phyloP scores from a whole-genome alignment of 2,888 invertebrate genomes.

The Polyommatus icarus region DNA sequence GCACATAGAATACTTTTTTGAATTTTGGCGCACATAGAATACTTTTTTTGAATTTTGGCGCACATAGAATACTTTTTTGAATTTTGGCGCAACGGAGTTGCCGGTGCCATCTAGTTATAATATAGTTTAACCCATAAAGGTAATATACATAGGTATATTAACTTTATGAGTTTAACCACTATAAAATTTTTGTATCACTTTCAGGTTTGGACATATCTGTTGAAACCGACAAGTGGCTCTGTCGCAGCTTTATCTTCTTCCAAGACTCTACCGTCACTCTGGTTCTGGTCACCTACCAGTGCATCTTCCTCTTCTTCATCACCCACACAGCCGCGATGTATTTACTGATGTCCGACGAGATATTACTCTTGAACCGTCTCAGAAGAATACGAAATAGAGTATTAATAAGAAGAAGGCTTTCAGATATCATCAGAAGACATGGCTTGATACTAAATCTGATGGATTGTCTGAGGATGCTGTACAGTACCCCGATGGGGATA shows the following conservation, averaged over 20 bases:
- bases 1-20: no score
- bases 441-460: conserved; percentile 25
- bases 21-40: no score
- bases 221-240: neutral
- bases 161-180: no score
- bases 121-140: no score
- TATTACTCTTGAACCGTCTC: neutral
- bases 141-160: no score
- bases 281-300: conserved; percentile 23
- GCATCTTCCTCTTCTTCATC: conserved; percentile 23
- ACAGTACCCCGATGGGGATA: conserved; percentile 62
- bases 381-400: neutral
- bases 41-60: no score
- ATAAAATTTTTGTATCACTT: neutral
- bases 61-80: no score
- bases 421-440: conserved; percentile 20
- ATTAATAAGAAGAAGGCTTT: neutral
- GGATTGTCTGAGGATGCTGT: conserved; percentile 45
- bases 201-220: conserved; percentile 23
- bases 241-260: conserved; percentile 10
- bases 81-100: no score
- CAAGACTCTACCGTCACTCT: conserved; percentile 20
- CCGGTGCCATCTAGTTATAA: no score
- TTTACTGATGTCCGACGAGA: conserved; percentile 24
- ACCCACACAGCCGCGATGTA: conserved; percentile 30